Evolutionary conservation across 2,113 vertebrate genomes (phyloP), one percentile per base, ranked within the genome.

Genomic region (Poicephalus meyeri): DNA sequence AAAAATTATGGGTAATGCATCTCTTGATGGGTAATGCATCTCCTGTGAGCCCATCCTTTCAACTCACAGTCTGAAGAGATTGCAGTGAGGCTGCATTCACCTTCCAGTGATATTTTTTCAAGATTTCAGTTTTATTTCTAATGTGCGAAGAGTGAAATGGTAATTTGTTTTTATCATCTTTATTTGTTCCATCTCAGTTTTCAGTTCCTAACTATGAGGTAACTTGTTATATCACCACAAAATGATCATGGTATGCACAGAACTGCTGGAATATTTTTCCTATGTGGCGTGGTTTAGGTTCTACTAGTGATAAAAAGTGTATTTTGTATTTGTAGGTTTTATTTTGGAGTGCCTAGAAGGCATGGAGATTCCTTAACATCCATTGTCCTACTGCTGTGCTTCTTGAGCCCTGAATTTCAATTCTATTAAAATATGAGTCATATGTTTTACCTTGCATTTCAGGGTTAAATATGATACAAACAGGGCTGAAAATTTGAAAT

Each of bases 341-440:
- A 58, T 82, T 85, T 77, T 65, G 41, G 41, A 63, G 28, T 44
- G 9, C 11, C 21, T 44, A 41, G 46, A 80, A 88, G 7, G 23
- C 10, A 10, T 33, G 13, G 56, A 68, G 15, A 6, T 64, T 87
- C 28, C 74, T 92, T 60, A 78, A 70, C 16, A 85, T 17, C 6
- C 55, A 5, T 25, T 50, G 29, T 55, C 39, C 29, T 4, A 2
- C 16, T 50, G 2, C 16, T 68, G 29, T 68, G 8, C 0, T 1
- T 42, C 26, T 77, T 66, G 69, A 93, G 35, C 15, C 15, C 39
- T 37, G 26, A 86, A 60, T 74, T 74, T 74, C 2, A 39, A 2
- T 82, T 81, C 10, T 42, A 4, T 46, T 55, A 44, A 78, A 88
- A 69, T 77, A 24, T 13, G 49, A 6, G 2, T 4, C 12, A 6